phyloP scores from a whole-genome alignment of 2,113 vertebrate genomes.

The Tympanuchus pallidicinctus region DNA sequence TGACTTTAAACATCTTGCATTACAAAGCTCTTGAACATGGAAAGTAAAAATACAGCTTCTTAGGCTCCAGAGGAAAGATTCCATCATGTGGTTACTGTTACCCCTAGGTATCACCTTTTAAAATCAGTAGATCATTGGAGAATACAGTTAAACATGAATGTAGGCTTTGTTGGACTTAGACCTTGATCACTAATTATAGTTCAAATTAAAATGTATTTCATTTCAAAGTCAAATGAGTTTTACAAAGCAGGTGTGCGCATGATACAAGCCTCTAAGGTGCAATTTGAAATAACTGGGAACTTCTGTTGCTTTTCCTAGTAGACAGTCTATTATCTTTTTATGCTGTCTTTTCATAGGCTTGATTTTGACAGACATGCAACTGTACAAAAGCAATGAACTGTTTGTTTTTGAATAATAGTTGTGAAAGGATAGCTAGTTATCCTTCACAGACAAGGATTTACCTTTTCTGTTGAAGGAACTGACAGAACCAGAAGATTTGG shows the following conservation, averaged over 20 bases:
- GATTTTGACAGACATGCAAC: neutral
- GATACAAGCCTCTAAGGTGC: neutral
- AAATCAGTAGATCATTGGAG: neutral
- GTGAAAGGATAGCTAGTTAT: too few relatives aligned
- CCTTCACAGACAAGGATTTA: neutral
- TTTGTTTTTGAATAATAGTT: neutral
- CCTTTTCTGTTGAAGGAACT: neutral
- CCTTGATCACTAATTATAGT: neutral
- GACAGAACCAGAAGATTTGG: neutral
- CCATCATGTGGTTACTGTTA: neutral
- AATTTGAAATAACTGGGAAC: neutral
- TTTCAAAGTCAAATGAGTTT: neutral
- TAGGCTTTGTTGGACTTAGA: neutral
- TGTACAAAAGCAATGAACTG: neutral
- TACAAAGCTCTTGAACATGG: neutral
- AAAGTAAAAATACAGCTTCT: neutral
- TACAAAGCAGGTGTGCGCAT: rapidly evolving
- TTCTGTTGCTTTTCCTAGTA: neutral
- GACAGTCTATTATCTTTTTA: neutral
- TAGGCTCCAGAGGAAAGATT: neutral
- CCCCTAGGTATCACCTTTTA: neutral
- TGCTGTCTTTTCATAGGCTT: neutral
- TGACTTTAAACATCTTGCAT: neutral
- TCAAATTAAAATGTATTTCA: neutral
- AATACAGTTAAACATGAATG: neutral